A percentile compares a stretch with the other conserved stretches of the same genome.
Evolutionary conservation across 2,797 vertebrate species (phyloP).

Genomic region (Heteromormyrus szaboi): DNA sequence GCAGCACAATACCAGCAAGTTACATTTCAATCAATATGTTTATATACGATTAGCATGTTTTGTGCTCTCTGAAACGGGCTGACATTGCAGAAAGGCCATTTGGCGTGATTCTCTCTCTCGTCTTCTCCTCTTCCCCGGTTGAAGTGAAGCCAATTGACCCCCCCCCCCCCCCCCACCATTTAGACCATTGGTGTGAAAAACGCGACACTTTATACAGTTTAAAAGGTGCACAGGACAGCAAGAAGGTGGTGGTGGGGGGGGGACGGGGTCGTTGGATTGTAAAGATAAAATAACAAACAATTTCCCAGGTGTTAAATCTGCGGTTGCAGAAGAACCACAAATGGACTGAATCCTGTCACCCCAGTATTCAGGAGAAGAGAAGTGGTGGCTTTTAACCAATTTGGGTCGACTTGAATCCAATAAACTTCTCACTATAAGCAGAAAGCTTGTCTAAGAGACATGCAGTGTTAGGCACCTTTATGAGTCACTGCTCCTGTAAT

Average conservation of each 20-base stretch:
- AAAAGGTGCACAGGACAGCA: background rate
- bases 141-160: background rate
- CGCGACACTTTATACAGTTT: background rate
- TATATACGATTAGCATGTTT: background rate
- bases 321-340: background rate
- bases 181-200: background rate
- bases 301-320: background rate
- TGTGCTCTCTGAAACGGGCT: background rate
- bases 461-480: background rate
- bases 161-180: background rate
- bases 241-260: background rate
- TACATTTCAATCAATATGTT: background rate
- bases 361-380: background rate
- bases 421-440: background rate
- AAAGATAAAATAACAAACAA: background rate
- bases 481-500: background rate
- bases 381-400: background rate
- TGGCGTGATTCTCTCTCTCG: background rate
- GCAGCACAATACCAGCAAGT: background rate
- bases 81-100: background rate
- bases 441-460: background rate
- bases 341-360: constrained; percentile 5
- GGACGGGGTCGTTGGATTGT: background rate
- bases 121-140: background rate
- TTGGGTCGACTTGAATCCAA: background rate